Conservation (phyloP, 1,140 invertebrate species). For the Trichonephila clavipes region DNA sequence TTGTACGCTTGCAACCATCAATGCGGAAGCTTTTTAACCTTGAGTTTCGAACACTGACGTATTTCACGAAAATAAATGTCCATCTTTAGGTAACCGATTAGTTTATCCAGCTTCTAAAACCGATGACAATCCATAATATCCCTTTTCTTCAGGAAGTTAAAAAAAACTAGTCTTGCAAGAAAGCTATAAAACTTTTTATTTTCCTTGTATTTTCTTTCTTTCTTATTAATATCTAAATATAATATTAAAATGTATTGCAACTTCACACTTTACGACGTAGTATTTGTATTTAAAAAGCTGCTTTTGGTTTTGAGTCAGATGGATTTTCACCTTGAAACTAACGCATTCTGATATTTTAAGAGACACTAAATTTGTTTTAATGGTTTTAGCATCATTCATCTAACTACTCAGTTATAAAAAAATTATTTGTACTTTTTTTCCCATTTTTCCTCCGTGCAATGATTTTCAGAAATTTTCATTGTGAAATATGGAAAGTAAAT, state of each 20-base stretch:
- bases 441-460: too few relatives aligned
- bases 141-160: not conserved
- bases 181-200: not conserved
- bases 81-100: not conserved
- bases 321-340: too few relatives aligned
- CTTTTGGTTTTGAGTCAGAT: too few relatives aligned
- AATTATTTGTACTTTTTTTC: too few relatives aligned
- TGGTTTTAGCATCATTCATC: too few relatives aligned
- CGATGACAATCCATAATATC: not conserved
- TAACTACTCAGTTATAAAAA: too few relatives aligned
- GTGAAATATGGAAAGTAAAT: too few relatives aligned
- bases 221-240: not conserved
- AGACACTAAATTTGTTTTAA: too few relatives aligned
- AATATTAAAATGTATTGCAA: not conserved
- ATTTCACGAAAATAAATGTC: not conserved
- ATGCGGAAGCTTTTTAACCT: not conserved
- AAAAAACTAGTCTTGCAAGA: not conserved
- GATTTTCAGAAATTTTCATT: too few relatives aligned
- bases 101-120: constrained; percentile 3
- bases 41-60: not conserved
- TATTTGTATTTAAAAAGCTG: too few relatives aligned
- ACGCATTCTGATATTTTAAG: too few relatives aligned
- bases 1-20: not conserved
- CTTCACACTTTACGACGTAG: not conserved
- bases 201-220: not conserved